These are phyloP conservation scores for Caenorhabditis brenneri DNA, from an alignment of 1,140 invertebrate species.

Conservation along the genomic window DNA sequence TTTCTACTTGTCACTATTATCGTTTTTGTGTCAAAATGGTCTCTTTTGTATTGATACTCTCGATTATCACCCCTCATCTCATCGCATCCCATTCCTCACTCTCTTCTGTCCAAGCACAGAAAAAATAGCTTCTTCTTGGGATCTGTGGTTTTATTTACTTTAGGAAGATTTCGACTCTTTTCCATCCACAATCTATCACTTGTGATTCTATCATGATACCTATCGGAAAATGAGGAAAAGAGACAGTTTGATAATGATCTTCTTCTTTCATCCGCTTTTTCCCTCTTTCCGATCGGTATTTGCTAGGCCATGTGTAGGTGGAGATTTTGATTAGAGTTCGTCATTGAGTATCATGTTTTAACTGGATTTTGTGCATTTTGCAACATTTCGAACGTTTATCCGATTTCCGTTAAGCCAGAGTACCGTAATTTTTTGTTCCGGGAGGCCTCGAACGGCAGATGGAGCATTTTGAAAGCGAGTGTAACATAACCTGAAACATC, in stretches of 20 bases:
- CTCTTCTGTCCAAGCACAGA: no score
- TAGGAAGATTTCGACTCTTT: not conserved
- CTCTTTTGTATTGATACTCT: constrained; percentile 1
- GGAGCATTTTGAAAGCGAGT: no score
- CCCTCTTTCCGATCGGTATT: not conserved
- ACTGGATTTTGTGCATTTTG: not conserved
- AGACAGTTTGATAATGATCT: constrained; percentile 32
- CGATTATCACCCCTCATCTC: not conserved
- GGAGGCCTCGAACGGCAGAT: no score
- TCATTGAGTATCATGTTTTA: not conserved
- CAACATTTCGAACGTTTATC: no score
- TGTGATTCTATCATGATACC: constrained; percentile 41
- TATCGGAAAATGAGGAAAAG: not conserved
- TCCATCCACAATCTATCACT: not conserved
- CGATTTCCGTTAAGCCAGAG: no score
- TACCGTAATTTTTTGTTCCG: no score
- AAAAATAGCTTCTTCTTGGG: not conserved
- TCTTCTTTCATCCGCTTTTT: not conserved
- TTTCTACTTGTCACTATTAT: constrained; percentile 41
- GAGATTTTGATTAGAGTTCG: constrained; percentile 13
- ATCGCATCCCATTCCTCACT: not conserved
- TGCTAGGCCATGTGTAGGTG: constrained; percentile 28
- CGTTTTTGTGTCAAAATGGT: constrained; percentile 33
- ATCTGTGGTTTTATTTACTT: constrained; percentile 38
- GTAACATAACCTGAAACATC: no score